Evolutionary conservation across 2,888 invertebrate genomes (phyloP), one percentile per base, ranked within the genome.

Genomic region (Bombylius discolor): DNA sequence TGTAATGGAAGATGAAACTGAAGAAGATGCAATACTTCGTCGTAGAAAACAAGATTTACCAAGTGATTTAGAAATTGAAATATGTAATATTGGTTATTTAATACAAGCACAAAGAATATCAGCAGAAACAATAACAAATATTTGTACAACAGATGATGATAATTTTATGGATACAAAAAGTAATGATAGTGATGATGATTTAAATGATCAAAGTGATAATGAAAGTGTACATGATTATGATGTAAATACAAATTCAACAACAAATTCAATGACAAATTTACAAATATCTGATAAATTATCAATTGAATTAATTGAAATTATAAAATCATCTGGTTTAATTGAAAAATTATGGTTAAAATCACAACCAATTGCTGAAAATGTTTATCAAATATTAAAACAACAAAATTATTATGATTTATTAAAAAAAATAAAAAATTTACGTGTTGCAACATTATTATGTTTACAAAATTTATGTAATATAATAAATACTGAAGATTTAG

Each of bases 121-220:
- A 0, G 72, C 86, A 48, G 87, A 87, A 73, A 81, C 85, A 59
- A 71, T 86, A 56, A 81, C 87, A 33, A 87, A 88, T 70, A 72
- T 87, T 53, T 83, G 84, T 65, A 81, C 83, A 42, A 73, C 59
- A 8, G 71, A 71, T 31, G 69, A 78, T 65, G 83, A 83, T 67
- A 83, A 83, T 81, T 23, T 2, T 13, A 23, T 23, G 23, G 23
- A 23, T 23, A 23, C 23, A 23, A 23, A 23, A 23, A 42, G 8
- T 11, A 42, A 7, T 23, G 68, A 76, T n/a, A 68, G 67, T 50
- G 75, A 73, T 36, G 72, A 72, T n/a, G 65, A 73, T 55, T 78
- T 75, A 11, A 11, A 42, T 42, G 39, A 42, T 4, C 23, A 23
- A 23, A 42, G 39, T 50, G 78, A 76, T 59, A 70, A 62, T 51